Evolutionary conservation across 2,888 invertebrate genomes (phyloP).

Genomic region (Zygaena filipendulae): DNA sequence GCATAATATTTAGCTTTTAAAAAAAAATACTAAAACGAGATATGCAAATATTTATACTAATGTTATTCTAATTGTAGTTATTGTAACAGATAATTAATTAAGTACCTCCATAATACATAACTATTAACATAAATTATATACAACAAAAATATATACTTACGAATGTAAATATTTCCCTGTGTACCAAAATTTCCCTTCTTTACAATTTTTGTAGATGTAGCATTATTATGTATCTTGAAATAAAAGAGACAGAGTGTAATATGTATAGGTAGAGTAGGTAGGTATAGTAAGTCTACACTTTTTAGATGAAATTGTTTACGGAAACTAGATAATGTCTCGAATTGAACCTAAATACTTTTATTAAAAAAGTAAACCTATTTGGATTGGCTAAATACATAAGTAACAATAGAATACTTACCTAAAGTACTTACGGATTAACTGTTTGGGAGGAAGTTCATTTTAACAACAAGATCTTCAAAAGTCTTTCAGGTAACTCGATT

Average conservation of each 20-base stretch:
- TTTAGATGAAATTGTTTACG: no score
- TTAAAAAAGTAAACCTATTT: no score
- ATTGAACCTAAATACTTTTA: no score
- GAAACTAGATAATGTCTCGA: no score
- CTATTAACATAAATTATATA: slow-evolving; percentile 33
- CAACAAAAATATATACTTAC: slow-evolving; percentile 58
- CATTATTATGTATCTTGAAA: slow-evolving; percentile 14
- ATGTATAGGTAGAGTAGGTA: neutral
- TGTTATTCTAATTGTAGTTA: slow-evolving; percentile 52
- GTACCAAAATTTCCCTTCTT: slow-evolving; percentile 64
- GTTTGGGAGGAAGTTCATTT: no score
- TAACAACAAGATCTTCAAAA: no score
- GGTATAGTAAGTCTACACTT: no score
- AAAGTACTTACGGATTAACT: no score
- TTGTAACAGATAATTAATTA: slow-evolving; percentile 31
- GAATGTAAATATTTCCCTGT: slow-evolving; percentile 58
- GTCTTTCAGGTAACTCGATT: no score
- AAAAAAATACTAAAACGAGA: slow-evolving; percentile 39
- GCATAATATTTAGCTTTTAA: slow-evolving; percentile 42
- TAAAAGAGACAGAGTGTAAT: slow-evolving; percentile 7
- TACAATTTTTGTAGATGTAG: slow-evolving; percentile 63
- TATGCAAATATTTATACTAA: slow-evolving; percentile 63
- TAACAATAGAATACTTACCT: slow-evolving; percentile 7
- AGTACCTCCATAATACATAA: slow-evolving; percentile 17
- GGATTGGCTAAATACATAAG: slow-evolving; percentile 7